These are phyloP conservation scores for Cassiopea xamachana DNA, from an alignment of 30 jellyfish, hydroid and myxozoan genomes.

Conservation along the genomic window DNA sequence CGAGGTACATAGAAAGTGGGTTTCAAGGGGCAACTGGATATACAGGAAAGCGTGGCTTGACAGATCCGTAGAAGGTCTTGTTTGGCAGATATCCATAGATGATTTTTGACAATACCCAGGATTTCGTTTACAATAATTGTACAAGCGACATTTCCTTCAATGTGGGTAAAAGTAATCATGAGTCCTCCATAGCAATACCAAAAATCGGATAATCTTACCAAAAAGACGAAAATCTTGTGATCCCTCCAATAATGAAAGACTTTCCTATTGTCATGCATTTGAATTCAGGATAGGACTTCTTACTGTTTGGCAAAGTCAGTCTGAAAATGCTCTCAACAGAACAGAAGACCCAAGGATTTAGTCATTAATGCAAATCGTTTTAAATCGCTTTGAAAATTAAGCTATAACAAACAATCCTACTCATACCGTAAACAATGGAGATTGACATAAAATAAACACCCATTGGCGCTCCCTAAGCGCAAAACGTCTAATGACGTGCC, in stretches of 20 bases:
- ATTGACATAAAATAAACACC: neutral
- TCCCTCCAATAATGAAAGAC: neutral
- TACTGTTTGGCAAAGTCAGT: neutral
- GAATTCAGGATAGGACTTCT: neutral
- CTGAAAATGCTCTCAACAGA: neutral
- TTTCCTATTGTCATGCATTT: neutral
- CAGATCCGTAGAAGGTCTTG: no score
- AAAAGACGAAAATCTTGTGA: no score
- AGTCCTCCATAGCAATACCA: no score
- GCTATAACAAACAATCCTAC: neutral
- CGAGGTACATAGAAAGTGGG: no score
- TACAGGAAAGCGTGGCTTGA: no score
- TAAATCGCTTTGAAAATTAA: neutral
- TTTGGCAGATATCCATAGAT: no score
- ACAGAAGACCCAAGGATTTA: neutral
- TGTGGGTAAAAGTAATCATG: no score
- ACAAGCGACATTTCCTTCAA: no score
- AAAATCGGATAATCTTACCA: no score
- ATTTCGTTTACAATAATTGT: no score
- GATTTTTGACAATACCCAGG: no score
- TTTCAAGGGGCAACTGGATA: no score
- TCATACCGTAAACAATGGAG: neutral
- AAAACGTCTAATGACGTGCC: neutral
- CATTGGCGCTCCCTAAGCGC: neutral
- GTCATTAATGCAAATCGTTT: neutral